Conservation (phyloP, 2,797 vertebrate genomes). For the Anisognathus igniventris region DNA sequence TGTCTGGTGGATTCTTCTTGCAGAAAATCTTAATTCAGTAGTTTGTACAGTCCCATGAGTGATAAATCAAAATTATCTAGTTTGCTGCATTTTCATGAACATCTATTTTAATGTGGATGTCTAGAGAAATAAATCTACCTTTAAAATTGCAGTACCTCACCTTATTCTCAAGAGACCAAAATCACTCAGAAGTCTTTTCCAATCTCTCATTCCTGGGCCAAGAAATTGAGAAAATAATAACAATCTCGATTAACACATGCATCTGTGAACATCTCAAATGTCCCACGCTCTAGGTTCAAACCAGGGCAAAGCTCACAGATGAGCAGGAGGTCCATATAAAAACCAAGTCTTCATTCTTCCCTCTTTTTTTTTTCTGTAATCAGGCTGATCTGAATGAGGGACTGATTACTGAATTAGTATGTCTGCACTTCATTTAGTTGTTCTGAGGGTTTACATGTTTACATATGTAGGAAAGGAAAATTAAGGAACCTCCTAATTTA, state of each 20-base stretch:
- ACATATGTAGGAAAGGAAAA: background rate
- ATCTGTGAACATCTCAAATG: background rate
- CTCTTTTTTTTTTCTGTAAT: background rate
- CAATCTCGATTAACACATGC: background rate
- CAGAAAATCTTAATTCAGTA: background rate
- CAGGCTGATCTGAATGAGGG: background rate
- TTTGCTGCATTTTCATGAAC: background rate
- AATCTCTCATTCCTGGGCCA: background rate
- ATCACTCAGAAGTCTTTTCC: background rate
- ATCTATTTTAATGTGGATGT: background rate
- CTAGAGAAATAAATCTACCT: background rate
- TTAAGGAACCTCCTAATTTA: background rate
- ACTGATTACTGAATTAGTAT: background rate
- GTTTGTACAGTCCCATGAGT: background rate
- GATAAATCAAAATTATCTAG: background rate
- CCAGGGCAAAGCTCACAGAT: background rate
- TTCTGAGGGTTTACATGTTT: background rate
- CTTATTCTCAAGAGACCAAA: background rate
- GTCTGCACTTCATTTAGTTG: background rate
- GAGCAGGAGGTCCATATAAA: fast-evolving
- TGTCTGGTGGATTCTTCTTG: background rate
- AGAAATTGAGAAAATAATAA: background rate
- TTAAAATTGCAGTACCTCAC: background rate
- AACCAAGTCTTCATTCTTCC: background rate
- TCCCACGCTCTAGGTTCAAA: background rate